Conservation (phyloP, 2,113 vertebrate species). For the Misgurnus anguillicaudatus region DNA sequence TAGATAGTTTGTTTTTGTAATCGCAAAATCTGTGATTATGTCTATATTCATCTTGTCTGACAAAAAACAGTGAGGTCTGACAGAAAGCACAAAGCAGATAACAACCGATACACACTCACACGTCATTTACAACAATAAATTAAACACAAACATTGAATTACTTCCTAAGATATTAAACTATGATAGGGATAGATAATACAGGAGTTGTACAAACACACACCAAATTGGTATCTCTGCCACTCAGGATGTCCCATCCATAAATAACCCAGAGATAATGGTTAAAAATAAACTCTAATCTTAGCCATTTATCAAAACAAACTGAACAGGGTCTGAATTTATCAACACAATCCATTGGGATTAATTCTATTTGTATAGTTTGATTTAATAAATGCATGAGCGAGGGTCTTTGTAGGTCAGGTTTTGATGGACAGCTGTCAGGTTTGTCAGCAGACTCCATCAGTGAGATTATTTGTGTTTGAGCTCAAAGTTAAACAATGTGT, state of each 20-base stretch:
- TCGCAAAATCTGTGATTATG: slow-evolving; percentile 10
- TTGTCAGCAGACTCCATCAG: slow-evolving; percentile 23
- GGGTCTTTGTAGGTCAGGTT: slow-evolving; percentile 57
- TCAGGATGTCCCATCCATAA: not conserved
- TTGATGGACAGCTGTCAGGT: slow-evolving; percentile 70
- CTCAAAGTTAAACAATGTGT: slow-evolving; percentile 66
- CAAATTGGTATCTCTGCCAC: not conserved
- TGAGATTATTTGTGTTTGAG: slow-evolving; percentile 74
- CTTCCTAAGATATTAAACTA: not conserved
- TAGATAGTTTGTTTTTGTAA: not conserved
- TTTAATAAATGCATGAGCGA: slow-evolving; percentile 59
- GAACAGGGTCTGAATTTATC: slow-evolving; percentile 65
- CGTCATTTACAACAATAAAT: not conserved
- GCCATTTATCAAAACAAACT: slow-evolving; percentile 57
- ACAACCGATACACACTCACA: not conserved
- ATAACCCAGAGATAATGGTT: slow-evolving; percentile 45
- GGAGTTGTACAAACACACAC: slow-evolving; percentile 13
- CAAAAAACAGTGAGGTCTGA: not conserved
- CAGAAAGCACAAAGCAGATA: not conserved
- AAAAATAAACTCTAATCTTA: slow-evolving; percentile 64
- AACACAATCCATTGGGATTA: slow-evolving; percentile 63
- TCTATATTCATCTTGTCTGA: not conserved
- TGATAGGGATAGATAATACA: not conserved
- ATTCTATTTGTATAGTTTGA: slow-evolving; percentile 70
- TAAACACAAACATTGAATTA: not conserved